These are phyloP conservation scores for Acleris literana DNA, from an alignment of 2,888 invertebrate genomes.

Conservation along the genomic window DNA sequence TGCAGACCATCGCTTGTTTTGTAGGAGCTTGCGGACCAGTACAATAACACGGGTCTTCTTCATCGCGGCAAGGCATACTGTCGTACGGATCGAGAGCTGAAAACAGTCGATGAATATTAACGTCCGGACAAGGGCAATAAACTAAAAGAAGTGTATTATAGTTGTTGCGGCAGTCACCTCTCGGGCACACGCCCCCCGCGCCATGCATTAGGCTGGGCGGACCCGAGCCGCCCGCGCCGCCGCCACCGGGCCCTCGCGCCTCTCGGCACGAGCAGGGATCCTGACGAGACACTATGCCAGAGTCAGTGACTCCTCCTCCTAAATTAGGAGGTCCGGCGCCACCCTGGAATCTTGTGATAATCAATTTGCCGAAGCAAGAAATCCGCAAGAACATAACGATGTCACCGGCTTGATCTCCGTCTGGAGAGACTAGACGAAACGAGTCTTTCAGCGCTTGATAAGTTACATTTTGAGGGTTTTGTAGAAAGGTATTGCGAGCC, in stretches of 20 bases:
- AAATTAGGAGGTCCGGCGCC: slow-evolving; percentile 57
- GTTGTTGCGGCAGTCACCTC: slow-evolving; percentile 48
- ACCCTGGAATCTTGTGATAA: slow-evolving; percentile 86
- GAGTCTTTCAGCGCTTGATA: slow-evolving; percentile 85
- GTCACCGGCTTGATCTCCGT: slow-evolving; percentile 81
- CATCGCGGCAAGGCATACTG: slow-evolving; percentile 68
- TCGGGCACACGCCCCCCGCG: slow-evolving; percentile 54
- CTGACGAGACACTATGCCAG: slow-evolving; percentile 52
- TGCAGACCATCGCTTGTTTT: slow-evolving; percentile 65
- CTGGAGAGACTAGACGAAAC: slow-evolving; percentile 80
- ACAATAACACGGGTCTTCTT: slow-evolving; percentile 72
- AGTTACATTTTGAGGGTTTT: slow-evolving; percentile 73
- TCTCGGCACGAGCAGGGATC: slow-evolving; percentile 72
- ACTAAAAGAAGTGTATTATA: not conserved
- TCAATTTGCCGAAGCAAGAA: slow-evolving; percentile 86
- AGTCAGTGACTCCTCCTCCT: slow-evolving; percentile 47
- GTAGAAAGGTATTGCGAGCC: slow-evolving; percentile 75
- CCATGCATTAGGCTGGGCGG: slow-evolving; percentile 34
- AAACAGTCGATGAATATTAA: slow-evolving; percentile 19
- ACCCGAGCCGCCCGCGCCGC: slow-evolving; percentile 32
- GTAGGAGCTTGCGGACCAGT: slow-evolving; percentile 60
- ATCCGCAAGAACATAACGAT: slow-evolving; percentile 85
- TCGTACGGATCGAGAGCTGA: slow-evolving; percentile 63
- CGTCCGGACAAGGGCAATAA: not conserved
- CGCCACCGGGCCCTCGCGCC: slow-evolving; percentile 44